Evolutionary conservation across 2,797 vertebrate genomes (phyloP).

Genomic region (Siniperca scherzeri): DNA sequence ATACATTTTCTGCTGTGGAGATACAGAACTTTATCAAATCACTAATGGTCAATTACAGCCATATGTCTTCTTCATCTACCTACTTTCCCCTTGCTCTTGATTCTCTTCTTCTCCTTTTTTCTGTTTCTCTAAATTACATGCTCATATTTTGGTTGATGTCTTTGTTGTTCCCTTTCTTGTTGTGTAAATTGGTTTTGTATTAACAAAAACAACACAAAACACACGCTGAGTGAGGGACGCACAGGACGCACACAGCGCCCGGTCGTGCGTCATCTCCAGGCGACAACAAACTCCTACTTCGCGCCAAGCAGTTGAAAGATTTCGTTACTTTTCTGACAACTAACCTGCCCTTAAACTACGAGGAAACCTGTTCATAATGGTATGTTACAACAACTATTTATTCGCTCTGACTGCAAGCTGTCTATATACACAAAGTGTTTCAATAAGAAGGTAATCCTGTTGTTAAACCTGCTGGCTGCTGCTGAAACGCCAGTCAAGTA

Average conservation of each 20-base stretch:
- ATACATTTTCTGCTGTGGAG: no score
- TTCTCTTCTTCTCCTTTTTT: neutral
- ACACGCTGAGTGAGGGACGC: constrained; percentile 37
- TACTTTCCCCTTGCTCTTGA: neutral
- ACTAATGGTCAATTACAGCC: no score
- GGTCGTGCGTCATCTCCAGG: constrained; percentile 80
- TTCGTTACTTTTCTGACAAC: constrained; percentile 33
- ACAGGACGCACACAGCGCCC: constrained; percentile 12
- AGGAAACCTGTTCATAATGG: constrained; percentile 57
- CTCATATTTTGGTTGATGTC: neutral
- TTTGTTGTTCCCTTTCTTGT: neutral
- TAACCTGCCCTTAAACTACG: constrained; percentile 9
- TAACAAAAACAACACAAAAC: neutral
- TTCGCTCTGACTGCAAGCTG: no score
- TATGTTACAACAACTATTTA: constrained; percentile 28
- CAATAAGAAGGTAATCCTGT: neutral
- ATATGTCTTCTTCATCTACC: no score
- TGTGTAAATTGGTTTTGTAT: neutral
- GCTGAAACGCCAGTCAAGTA: constrained; percentile 20
- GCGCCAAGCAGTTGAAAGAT: constrained; percentile 81
- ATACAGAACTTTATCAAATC: no score
- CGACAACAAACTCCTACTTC: constrained; percentile 78
- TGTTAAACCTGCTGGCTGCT: neutral
- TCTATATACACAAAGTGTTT: accelerated
- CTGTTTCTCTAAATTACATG: no score